Percentiles rank a stretch among this genome's conserved stretches.
Evolutionary conservation across 2,797 vertebrate species (phyloP).

Genomic region (Chromobotia macracanthus): DNA sequence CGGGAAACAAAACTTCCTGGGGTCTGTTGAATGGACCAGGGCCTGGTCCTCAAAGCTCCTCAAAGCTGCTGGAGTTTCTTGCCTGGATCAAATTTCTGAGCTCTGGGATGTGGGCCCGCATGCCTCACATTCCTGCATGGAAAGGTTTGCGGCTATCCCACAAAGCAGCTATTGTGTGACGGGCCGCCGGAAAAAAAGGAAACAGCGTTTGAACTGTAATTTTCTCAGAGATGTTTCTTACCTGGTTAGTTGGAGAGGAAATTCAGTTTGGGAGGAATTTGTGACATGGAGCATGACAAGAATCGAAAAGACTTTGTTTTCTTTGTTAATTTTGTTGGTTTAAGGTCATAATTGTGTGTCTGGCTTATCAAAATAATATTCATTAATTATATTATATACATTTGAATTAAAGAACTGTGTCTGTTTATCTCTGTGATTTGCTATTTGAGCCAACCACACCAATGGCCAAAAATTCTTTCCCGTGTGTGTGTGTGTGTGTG

Average conservation of each 20-base stretch:
- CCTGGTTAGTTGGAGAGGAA: slow-evolving; percentile 63
- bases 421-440: slow-evolving; percentile 12
- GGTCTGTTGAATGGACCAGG: slow-evolving; percentile 12
- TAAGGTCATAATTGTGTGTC: background rate
- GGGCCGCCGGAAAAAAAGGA: background rate
- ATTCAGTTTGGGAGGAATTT: slow-evolving; percentile 55
- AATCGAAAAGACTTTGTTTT: background rate
- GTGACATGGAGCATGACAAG: background rate
- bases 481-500: slow-evolving; percentile 25
- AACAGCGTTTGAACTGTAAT: slow-evolving; percentile 52
- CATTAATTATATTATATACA: background rate
- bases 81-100: slow-evolving; percentile 72
- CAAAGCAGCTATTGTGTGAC: slow-evolving; percentile 74
- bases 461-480: slow-evolving; percentile 2
- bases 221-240: slow-evolving; percentile 62
- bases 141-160: slow-evolving; percentile 72
- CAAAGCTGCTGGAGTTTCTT: slow-evolving; percentile 63
- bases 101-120: slow-evolving; percentile 73
- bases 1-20: slow-evolving; percentile 35
- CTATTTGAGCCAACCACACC: background rate
- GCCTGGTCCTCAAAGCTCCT: too few relatives aligned
- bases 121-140: slow-evolving; percentile 77
- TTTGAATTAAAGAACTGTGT: background rate
- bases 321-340: background rate
- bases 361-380: background rate